Evolutionary conservation across 2,113 vertebrate genomes (phyloP).

Genomic region (Ursus arctos): DNA sequence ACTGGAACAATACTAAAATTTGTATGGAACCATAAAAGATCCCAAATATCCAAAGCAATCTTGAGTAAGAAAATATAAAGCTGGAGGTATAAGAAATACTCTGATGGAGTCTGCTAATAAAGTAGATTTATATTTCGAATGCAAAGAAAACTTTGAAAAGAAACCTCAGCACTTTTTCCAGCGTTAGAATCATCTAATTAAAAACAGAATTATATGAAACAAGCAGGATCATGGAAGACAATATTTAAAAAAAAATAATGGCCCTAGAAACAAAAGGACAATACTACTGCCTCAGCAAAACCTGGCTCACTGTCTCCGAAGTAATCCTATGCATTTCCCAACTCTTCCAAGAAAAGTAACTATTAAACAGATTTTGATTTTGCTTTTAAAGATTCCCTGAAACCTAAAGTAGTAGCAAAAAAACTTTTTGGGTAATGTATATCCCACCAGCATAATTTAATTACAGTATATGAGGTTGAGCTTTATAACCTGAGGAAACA

Average conservation of each 20-base stretch:
- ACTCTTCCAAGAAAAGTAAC: neutral
- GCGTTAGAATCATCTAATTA: constrained; percentile 24
- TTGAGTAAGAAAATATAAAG: neutral
- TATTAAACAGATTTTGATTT: neutral
- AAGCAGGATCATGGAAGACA: neutral
- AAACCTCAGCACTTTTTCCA: neutral
- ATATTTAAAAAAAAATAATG: neutral
- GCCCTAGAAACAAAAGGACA: neutral
- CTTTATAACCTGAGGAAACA: neutral
- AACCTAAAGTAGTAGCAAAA: neutral
- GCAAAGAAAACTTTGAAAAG: neutral
- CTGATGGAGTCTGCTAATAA: neutral
- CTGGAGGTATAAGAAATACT: neutral
- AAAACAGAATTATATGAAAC: neutral
- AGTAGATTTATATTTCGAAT: neutral
- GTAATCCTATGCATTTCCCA: neutral
- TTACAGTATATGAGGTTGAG: neutral
- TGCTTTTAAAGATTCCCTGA: neutral
- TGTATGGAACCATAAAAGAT: neutral
- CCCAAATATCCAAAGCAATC: neutral
- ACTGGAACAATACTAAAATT: neutral
- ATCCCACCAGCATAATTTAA: neutral
- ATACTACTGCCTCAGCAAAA: neutral
- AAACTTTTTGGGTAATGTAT: neutral
- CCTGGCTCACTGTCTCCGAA: neutral